Evolutionary conservation across 1,140 invertebrate species (phyloP).

Genomic region (Myzus persicae): DNA sequence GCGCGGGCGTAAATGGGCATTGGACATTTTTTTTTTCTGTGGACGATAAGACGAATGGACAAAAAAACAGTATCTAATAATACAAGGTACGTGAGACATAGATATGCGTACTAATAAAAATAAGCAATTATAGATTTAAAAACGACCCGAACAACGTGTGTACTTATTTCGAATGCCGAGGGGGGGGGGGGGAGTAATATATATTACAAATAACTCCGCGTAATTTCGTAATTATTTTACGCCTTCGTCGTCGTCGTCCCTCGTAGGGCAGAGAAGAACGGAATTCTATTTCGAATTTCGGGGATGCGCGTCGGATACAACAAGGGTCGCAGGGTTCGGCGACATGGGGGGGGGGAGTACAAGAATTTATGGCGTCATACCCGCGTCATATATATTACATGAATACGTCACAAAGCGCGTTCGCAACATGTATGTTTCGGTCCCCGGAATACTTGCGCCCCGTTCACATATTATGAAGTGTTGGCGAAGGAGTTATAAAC

Average conservation of each 20-base stretch:
- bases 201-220: background rate
- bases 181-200: background rate
- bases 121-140: background rate
- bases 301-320: no score
- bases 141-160: background rate
- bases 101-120: background rate
- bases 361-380: conserved; percentile 12
- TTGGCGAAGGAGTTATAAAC: background rate
- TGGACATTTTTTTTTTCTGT: background rate
- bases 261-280: background rate
- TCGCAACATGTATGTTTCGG: background rate
- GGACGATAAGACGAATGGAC: background rate
- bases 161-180: background rate
- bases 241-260: background rate
- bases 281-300: conserved; percentile 2
- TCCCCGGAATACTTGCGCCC: background rate
- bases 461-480: background rate
- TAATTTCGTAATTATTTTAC: background rate
- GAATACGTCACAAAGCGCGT: background rate
- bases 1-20: no score
- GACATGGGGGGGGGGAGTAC: no score
- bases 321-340: background rate
- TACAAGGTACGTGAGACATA: no score
- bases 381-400: background rate
- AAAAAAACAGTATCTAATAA: background rate